Evolutionary conservation across 2,113 vertebrate species (phyloP).

Genomic region (Planiliza haematocheilus): DNA sequence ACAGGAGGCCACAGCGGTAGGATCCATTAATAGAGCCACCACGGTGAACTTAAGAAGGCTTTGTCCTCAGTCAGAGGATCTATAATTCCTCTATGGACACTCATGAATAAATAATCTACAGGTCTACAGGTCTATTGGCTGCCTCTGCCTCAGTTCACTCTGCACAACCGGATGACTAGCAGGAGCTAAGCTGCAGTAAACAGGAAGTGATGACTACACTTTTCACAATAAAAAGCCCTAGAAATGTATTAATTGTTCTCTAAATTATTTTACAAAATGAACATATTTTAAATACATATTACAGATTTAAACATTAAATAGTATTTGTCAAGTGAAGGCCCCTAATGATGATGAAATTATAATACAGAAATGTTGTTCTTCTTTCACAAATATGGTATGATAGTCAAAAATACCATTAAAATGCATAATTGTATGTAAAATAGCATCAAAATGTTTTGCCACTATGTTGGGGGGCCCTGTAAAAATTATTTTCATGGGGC

Average conservation of each 20-base stretch:
- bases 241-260: neutral
- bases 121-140: slow-evolving; percentile 55
- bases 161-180: slow-evolving; percentile 4
- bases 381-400: too few relatives aligned
- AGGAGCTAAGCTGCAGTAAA: neutral
- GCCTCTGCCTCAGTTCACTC: slow-evolving; percentile 34
- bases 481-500: too few relatives aligned
- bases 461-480: too few relatives aligned
- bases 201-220: slow-evolving; percentile 9
- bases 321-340: too few relatives aligned
- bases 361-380: too few relatives aligned
- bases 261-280: too few relatives aligned
- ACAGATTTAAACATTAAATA: too few relatives aligned
- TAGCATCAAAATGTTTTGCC: too few relatives aligned
- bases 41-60: slow-evolving; percentile 38
- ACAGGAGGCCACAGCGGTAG: neutral
- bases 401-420: too few relatives aligned
- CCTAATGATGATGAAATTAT: too few relatives aligned
- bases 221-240: slow-evolving; percentile 47
- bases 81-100: slow-evolving; percentile 27
- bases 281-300: too few relatives aligned
- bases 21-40: slow-evolving; percentile 21
- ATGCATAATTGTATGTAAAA: too few relatives aligned
- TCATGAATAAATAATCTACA: slow-evolving; percentile 73
- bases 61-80: slow-evolving; percentile 33